Evolutionary conservation across 2,888 invertebrate genomes (phyloP).

Genomic region (Fissipunctia ypsillon): DNA sequence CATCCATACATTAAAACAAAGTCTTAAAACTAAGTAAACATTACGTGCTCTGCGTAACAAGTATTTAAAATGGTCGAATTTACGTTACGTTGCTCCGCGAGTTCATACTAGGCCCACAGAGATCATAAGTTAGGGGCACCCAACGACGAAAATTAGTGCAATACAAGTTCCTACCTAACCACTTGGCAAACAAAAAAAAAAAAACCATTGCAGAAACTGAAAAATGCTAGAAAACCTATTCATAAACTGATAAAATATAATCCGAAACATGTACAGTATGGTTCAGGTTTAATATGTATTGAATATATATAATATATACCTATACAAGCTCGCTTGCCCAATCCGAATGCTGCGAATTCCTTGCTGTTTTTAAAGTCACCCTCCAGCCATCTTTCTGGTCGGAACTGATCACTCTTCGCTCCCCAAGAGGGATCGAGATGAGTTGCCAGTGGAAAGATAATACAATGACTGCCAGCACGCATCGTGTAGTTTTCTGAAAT

Average conservation of each 20-base stretch:
- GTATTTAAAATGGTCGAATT: too few species aligned
- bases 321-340: slow-evolving; percentile 39
- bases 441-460: slow-evolving; percentile 19
- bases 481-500: slow-evolving; percentile 53
- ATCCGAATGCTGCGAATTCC: slow-evolving; percentile 43
- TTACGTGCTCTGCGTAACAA: too few species aligned
- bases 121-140: neutral
- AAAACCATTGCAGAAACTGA: neutral
- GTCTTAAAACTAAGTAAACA: too few species aligned
- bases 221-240: neutral
- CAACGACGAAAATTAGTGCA: neutral
- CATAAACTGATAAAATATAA: neutral
- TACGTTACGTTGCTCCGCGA: too few species aligned
- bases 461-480: slow-evolving; percentile 33
- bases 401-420: slow-evolving; percentile 39
- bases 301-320: too few species aligned
- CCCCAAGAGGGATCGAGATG: slow-evolving; percentile 51
- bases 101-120: neutral
- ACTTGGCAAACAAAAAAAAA: neutral
- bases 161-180: too few species aligned
- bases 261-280: neutral
- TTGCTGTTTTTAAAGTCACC: slow-evolving; percentile 11
- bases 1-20: too few species aligned
- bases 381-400: slow-evolving; percentile 46
- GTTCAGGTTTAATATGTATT: neutral